Evolutionary conservation across 2,797 vertebrate species (phyloP).

Genomic region (Crenuchus spilurus): DNA sequence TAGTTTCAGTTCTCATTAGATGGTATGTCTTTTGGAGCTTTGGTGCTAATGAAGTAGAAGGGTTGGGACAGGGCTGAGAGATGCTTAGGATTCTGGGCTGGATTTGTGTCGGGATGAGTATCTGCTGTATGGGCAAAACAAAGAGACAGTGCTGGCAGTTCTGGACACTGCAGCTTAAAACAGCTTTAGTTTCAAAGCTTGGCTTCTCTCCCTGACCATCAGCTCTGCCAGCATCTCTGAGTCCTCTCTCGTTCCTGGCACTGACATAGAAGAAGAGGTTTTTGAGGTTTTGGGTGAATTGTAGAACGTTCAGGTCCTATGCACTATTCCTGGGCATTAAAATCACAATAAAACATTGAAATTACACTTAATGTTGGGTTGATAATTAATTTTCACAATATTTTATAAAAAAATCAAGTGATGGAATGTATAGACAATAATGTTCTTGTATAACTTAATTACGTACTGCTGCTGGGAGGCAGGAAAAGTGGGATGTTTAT

Average conservation of each 20-base stretch:
- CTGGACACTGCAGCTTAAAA: constrained; percentile 36
- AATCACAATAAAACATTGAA: too few species aligned
- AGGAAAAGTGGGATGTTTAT: too few species aligned
- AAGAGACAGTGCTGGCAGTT: constrained; percentile 41
- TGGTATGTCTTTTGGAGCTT: not conserved
- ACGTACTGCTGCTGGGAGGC: too few species aligned
- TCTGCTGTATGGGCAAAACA: not conserved
- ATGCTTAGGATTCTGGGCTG: constrained; percentile 33
- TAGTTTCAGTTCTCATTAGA: not conserved
- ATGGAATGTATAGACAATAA: too few species aligned
- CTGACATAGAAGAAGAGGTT: not conserved
- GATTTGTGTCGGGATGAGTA: constrained; percentile 33
- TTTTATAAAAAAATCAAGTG: too few species aligned
- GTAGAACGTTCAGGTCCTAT: not conserved
- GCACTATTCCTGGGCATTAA: not conserved
- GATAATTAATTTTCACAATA: too few species aligned
- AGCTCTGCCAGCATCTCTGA: constrained; percentile 1
- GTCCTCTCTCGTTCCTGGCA: not conserved
- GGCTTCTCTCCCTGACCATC: not conserved
- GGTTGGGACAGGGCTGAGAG: constrained; percentile 22
- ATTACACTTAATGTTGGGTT: too few species aligned
- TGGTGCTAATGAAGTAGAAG: constrained; percentile 38
- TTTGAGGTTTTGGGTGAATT: not conserved
- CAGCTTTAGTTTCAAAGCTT: constrained; percentile 45
- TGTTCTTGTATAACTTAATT: too few species aligned